Evolutionary conservation across 1,140 invertebrate species (phyloP).

Genomic region (Cylas formicarius): DNA sequence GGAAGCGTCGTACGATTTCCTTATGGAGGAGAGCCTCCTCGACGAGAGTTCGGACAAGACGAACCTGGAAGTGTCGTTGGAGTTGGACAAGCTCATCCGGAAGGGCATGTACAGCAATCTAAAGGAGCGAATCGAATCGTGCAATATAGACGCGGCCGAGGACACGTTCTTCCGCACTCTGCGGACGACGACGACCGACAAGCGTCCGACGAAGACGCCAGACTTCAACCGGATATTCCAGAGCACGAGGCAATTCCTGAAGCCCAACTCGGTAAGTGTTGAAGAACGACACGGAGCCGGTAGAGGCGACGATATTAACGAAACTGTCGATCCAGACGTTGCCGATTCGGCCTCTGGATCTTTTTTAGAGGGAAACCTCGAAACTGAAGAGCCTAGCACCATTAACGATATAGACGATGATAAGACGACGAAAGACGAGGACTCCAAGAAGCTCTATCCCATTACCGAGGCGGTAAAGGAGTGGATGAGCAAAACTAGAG

Average conservation of each 20-base stretch:
- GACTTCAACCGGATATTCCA: conserved; percentile 29
- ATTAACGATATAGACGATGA: conserved; percentile 6
- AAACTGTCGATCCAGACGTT: conserved; percentile 16
- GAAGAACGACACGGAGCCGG: conserved; percentile 12
- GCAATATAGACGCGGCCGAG: conserved; percentile 30
- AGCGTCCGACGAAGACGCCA: conserved; percentile 18
- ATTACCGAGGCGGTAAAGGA: conserved; percentile 39
- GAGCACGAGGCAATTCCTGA: conserved; percentile 28
- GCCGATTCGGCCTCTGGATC: conserved; percentile 27
- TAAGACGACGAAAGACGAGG: conserved; percentile 1
- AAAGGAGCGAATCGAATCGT: conserved; percentile 35
- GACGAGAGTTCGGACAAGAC: conserved; percentile 33
- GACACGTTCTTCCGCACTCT: conserved; percentile 36
- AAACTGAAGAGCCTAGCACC: conserved; percentile 9
- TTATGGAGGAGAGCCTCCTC: conserved; percentile 24
- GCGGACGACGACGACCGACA: conserved; percentile 2
- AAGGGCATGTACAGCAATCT: conserved; percentile 37
- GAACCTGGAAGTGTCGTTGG: conserved; percentile 38
- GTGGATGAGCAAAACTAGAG: conserved; percentile 39
- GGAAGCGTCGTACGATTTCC: conserved; percentile 32
- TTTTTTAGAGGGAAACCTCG: conserved; percentile 26
- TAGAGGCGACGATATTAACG: conserved; percentile 13
- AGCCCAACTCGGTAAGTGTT: conserved; percentile 26
- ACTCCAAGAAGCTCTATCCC: conserved; percentile 29
- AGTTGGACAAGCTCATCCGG: conserved; percentile 39